Conservation (phyloP, 2,888 invertebrate genomes). For the Kuschelorhynchus macadamiae region DNA sequence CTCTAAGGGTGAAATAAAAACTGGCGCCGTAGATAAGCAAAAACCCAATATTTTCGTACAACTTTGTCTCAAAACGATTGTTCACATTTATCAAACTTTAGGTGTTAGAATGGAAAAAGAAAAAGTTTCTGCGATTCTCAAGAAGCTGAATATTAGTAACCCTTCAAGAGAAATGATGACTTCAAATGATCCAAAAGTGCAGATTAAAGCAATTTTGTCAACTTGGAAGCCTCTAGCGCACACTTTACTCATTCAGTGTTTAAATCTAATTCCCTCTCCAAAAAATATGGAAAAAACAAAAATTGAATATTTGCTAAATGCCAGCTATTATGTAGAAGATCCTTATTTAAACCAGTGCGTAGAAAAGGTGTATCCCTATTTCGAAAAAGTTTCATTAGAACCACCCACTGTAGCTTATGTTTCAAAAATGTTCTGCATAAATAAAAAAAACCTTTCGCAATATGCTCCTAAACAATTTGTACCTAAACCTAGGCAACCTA, state of each 20-base stretch:
- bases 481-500: slow-evolving; percentile 69
- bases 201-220: slow-evolving; percentile 85
- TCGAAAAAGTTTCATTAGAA: slow-evolving; percentile 62
- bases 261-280: slow-evolving; percentile 86
- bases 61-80: slow-evolving; percentile 91
- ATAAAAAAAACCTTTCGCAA: slow-evolving; percentile 81
- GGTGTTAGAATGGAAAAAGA: slow-evolving; percentile 82
- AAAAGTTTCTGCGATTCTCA: slow-evolving; percentile 79
- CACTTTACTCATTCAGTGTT: slow-evolving; percentile 87
- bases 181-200: slow-evolving; percentile 79
- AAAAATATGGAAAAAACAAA: slow-evolving; percentile 81
- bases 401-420: slow-evolving; percentile 81
- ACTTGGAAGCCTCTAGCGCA: slow-evolving; percentile 92
- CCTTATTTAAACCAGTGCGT: slow-evolving; percentile 79
- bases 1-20: slow-evolving; percentile 85
- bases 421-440: slow-evolving; percentile 93
- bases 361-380: slow-evolving; percentile 70
- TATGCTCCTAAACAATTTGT: slow-evolving; percentile 83
- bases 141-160: slow-evolving; percentile 83
- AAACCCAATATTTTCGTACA: slow-evolving; percentile 95
- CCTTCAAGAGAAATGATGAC: slow-evolving; percentile 83
- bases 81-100: slow-evolving; percentile 90
- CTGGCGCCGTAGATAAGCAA: slow-evolving; percentile 92
- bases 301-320: slow-evolving; percentile 86
- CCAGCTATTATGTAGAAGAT: slow-evolving; percentile 71